These are phyloP conservation scores for Hylaea fasciaria DNA, from an alignment of 2,888 invertebrate species.

Conservation along the genomic window DNA sequence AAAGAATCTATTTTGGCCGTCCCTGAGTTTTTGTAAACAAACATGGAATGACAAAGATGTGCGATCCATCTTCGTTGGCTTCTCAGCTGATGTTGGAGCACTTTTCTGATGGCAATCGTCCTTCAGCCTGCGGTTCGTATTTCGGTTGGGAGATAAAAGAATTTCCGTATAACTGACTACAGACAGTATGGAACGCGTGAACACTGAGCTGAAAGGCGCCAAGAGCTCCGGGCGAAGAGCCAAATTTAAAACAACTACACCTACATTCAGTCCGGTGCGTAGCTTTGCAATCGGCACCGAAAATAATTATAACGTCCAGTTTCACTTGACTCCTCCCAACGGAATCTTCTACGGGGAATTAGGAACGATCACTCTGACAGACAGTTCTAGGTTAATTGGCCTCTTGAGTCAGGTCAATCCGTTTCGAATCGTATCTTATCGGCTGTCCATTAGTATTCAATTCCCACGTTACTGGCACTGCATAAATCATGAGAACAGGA, in stretches of 20 bases:
- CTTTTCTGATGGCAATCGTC: conserved; percentile 36
- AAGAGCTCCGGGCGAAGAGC: conserved; percentile 75
- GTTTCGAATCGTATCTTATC: conserved; percentile 15
- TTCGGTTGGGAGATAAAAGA: conserved; percentile 46
- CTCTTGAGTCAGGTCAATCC: conserved; percentile 15
- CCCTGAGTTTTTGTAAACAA: conserved; percentile 66
- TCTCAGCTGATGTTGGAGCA: conserved; percentile 35
- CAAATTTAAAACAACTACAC: conserved; percentile 78
- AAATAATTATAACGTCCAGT: conserved; percentile 55
- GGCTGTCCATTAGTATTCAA: conserved; percentile 19
- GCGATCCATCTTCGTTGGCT: conserved; percentile 54
- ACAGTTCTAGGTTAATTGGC: conserved; percentile 17
- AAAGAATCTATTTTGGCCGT: conserved; percentile 79
- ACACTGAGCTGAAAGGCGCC: conserved; percentile 66
- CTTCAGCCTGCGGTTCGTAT: conserved; percentile 34
- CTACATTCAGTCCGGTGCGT: conserved; percentile 65
- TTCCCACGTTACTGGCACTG: conserved; percentile 11
- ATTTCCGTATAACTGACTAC: conserved; percentile 56
- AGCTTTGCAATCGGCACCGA: conserved; percentile 56
- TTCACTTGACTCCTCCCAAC: conserved; percentile 46
- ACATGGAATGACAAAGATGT: conserved; percentile 46
- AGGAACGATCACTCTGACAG: conserved; percentile 3
- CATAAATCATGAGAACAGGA: conserved; percentile 7
- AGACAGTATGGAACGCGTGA: conserved; percentile 60
- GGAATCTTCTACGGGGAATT: neutral